Conservation (phyloP, 2,888 invertebrate species). For the Laspeyria flexula region DNA sequence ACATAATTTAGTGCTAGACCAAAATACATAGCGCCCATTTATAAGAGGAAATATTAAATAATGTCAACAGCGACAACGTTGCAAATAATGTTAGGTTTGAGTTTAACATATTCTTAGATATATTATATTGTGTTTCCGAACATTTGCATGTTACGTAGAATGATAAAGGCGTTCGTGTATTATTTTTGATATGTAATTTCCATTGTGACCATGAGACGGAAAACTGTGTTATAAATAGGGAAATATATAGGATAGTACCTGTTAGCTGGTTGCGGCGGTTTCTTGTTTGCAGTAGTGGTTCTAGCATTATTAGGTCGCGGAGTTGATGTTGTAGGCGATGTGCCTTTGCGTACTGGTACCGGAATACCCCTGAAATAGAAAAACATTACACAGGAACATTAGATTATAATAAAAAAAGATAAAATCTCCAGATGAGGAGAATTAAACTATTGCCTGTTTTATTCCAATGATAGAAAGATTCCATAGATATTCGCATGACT, state of each 20-base stretch:
- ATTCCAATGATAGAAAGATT: too few species aligned
- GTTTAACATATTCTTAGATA: neutral
- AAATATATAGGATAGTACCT: constrained; percentile 54
- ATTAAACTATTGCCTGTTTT: too few species aligned
- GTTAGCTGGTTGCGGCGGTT: constrained; percentile 73
- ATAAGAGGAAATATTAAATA: neutral
- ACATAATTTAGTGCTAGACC: constrained; percentile 5
- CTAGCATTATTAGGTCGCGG: constrained; percentile 56
- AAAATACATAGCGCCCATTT: constrained; percentile 8
- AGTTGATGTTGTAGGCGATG: constrained; percentile 70
- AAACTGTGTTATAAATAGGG: too few species aligned
- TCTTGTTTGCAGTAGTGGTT: constrained; percentile 56
- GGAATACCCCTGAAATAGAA: constrained; percentile 80
- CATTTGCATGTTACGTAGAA: neutral
- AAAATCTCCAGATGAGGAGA: too few species aligned
- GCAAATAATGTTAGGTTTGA: neutral
- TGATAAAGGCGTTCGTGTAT: too few species aligned
- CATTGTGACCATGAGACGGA: too few species aligned
- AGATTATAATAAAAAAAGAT: too few species aligned
- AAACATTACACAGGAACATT: too few species aligned
- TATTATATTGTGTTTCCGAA: neutral
- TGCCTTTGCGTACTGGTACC: constrained; percentile 79
- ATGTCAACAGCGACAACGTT: neutral
- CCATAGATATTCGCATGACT: too few species aligned
- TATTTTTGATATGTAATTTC: too few species aligned